A percentile compares a stretch with the other conserved stretches of the same genome.
Conservation (phyloP, 2,888 invertebrate genomes). For the Lasius fuliginosus region DNA sequence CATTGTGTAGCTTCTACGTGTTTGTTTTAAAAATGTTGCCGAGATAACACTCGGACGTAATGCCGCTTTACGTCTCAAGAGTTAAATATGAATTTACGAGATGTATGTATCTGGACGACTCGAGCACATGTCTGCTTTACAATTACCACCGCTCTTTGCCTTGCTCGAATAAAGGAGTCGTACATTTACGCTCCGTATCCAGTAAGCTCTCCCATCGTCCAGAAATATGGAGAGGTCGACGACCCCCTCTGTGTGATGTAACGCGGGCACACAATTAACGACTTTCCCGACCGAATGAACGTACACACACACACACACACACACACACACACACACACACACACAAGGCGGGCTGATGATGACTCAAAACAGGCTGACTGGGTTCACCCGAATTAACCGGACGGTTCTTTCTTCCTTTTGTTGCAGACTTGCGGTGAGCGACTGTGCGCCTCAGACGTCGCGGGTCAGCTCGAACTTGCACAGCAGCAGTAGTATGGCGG, state of each 20-base stretch:
- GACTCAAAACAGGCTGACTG: conserved; percentile 16
- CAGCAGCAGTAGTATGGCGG: conserved; percentile 96
- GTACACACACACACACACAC: not conserved
- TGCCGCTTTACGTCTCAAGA: not conserved
- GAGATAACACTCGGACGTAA: not conserved
- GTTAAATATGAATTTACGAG: not conserved
- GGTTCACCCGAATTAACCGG: conserved; percentile 33
- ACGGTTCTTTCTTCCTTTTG: conserved; percentile 67
- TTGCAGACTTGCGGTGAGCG: conserved; percentile 93
- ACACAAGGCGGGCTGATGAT: conserved; percentile 8
- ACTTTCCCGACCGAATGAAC: conserved; percentile 23
- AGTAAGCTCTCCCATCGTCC: conserved; percentile 15
- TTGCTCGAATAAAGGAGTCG: not conserved
- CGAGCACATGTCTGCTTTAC: no score
- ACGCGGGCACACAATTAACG: conserved; percentile 41
- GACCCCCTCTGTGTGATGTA: conserved; percentile 40
- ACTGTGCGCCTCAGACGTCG: conserved; percentile 94
- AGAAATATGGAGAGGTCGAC: conserved; percentile 50
- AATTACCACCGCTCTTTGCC: no score
- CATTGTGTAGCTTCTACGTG: not conserved
- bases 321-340: not conserved
- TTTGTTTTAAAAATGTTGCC: not conserved
- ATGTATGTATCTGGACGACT: not conserved
- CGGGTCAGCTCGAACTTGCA: conserved; percentile 94
- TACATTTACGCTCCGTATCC: not conserved